Evolutionary conservation across 2,113 vertebrate genomes (phyloP).

Genomic region (Pavo muticus): DNA sequence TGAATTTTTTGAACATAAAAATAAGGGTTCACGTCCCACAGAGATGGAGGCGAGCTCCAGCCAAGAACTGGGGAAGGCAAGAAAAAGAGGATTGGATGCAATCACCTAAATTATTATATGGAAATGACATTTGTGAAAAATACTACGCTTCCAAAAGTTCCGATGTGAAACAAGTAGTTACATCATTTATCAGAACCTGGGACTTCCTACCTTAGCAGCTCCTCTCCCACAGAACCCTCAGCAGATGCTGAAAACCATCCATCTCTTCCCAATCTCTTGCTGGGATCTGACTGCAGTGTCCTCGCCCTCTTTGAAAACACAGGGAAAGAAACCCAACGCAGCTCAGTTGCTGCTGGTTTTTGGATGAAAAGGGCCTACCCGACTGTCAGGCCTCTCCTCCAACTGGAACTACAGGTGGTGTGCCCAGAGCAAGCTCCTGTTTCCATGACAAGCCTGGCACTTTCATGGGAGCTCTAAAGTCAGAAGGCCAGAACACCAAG

Average conservation of each 20-base stretch:
- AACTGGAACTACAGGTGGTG: rapidly evolving
- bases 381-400: background rate
- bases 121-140: background rate
- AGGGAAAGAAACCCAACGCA: background rate
- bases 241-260: background rate
- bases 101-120: background rate
- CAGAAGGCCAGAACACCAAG: background rate
- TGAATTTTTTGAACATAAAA: background rate
- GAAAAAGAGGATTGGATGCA: background rate
- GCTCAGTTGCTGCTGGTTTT: background rate
- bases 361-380: background rate
- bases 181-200: background rate
- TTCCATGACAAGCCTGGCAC: background rate
- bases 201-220: background rate
- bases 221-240: background rate
- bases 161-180: background rate
- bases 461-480: background rate
- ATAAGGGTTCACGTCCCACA: background rate
- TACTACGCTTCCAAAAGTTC: background rate
- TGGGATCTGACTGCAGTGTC: background rate
- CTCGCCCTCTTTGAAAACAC: background rate
- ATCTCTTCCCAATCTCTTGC: background rate
- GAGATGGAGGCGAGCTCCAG: background rate
- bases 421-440: background rate
- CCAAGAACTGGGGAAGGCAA: background rate